These are phyloP conservation scores for Scatophagus argus DNA, from an alignment of 2,113 vertebrate species.

Conservation along the genomic window DNA sequence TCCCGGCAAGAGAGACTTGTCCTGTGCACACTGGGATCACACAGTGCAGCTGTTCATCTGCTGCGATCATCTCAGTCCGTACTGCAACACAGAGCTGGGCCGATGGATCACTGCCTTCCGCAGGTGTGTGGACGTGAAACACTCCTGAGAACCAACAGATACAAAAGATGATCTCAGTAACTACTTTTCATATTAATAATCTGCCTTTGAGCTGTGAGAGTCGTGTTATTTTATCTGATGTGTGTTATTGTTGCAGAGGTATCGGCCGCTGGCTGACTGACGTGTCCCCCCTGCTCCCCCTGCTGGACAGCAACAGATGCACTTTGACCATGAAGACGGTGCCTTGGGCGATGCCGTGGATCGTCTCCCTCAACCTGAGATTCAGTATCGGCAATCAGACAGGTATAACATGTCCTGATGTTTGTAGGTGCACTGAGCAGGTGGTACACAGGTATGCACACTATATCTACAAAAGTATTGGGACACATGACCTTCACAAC, in stretches of 20 bases:
- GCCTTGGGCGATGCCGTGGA: slow-evolving; percentile 86
- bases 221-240: background rate
- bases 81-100: slow-evolving; percentile 83
- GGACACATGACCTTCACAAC: too few species aligned
- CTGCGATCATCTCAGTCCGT: slow-evolving; percentile 68
- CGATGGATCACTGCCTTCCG: slow-evolving; percentile 87
- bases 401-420: slow-evolving; percentile 13
- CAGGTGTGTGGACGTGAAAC: slow-evolving; percentile 63
- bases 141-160: background rate
- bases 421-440: too few species aligned
- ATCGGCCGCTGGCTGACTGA: slow-evolving; percentile 85
- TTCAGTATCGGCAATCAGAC: slow-evolving; percentile 76
- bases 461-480: too few species aligned
- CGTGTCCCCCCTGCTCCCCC: slow-evolving; percentile 82
- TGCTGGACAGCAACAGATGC: slow-evolving; percentile 79
- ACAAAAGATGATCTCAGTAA: too few species aligned
- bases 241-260: slow-evolving; percentile 67
- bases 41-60: slow-evolving; percentile 85
- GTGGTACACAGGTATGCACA: too few species aligned
- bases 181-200: background rate
- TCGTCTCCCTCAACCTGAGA: slow-evolving; percentile 82
- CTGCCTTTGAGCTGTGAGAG: too few species aligned
- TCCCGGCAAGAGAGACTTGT: slow-evolving; percentile 79
- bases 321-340: slow-evolving; percentile 84
- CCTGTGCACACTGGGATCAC: slow-evolving; percentile 86